A percentile compares a stretch with the other conserved stretches of the same genome.
Evolutionary conservation across 2,888 invertebrate species (phyloP).

Genomic region (Tinea pellionella): DNA sequence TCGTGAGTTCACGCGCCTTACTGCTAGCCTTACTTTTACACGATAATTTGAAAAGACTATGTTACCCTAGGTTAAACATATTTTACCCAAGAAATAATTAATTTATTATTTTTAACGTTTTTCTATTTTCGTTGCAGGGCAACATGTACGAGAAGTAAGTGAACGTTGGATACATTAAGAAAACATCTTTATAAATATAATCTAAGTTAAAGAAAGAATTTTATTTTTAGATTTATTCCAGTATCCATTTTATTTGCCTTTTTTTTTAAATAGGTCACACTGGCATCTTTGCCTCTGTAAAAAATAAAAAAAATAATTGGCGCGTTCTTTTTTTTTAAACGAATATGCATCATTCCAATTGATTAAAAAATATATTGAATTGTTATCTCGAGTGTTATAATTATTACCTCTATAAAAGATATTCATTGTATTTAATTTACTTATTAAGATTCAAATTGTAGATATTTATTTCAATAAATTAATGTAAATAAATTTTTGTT

Average conservation of each 20-base stretch:
- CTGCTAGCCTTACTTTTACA: too few relatives aligned
- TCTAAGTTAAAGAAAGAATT: not conserved
- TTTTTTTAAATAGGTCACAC: not conserved
- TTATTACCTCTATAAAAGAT: too few relatives aligned
- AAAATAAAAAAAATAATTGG: not conserved
- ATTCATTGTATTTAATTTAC: slow-evolving; percentile 7
- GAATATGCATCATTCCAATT: not conserved
- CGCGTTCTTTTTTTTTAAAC: not conserved
- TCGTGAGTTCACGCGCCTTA: too few relatives aligned
- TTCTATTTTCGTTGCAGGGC: slow-evolving; percentile 34
- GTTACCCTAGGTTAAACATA: too few relatives aligned
- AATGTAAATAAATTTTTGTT: slow-evolving; percentile 18
- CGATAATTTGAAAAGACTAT: too few relatives aligned
- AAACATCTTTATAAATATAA: not conserved
- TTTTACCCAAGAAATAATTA: too few relatives aligned
- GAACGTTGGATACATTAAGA: not conserved
- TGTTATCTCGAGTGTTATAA: not conserved
- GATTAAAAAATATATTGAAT: not conserved
- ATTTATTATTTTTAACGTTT: not conserved
- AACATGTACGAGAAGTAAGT: slow-evolving; percentile 21
- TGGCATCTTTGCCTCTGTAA: not conserved
- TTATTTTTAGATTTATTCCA: too few relatives aligned
- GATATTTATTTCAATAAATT: slow-evolving; percentile 40
- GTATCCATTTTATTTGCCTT: not conserved
- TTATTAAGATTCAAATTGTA: slow-evolving; percentile 27